These are phyloP conservation scores for Seira musarum DNA, from an alignment of 2,888 invertebrate genomes.

Conservation along the genomic window DNA sequence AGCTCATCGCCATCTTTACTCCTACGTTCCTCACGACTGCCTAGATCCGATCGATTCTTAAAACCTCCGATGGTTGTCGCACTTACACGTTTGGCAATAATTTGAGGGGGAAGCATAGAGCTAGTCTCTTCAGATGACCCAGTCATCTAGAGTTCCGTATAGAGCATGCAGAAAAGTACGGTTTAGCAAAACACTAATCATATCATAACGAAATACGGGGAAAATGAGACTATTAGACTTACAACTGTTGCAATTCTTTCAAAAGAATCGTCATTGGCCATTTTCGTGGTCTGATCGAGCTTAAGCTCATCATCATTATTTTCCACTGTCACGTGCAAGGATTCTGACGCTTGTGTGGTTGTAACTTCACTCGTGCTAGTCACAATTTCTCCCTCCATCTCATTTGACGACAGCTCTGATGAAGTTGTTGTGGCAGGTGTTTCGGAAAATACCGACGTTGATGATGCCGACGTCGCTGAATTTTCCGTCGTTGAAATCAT, in stretches of 20 bases:
- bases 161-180: too few relatives aligned
- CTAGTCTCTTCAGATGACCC: conserved; percentile 38
- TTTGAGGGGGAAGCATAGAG: neutral
- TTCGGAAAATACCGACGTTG: too few relatives aligned
- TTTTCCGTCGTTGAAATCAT: too few relatives aligned
- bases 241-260: conserved; percentile 43
- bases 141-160: too few relatives aligned
- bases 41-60: conserved; percentile 60
- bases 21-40: conserved; percentile 66
- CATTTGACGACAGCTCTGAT: too few relatives aligned
- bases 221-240: too few relatives aligned
- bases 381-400: too few relatives aligned
- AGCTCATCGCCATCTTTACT: conserved; percentile 63
- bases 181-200: too few relatives aligned
- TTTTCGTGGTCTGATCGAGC: neutral
- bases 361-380: neutral
- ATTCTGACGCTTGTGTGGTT: conserved; percentile 5
- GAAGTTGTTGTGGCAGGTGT: too few relatives aligned
- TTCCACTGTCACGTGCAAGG: neutral
- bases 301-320: neutral
- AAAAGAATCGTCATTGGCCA: conserved; percentile 37
- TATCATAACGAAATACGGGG: too few relatives aligned
- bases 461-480: too few relatives aligned
- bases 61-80: conserved; percentile 49
- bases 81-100: conserved; percentile 23